phyloP scores from a whole-genome alignment of 2,113 vertebrate species.

The Cygnus buccinator region DNA sequence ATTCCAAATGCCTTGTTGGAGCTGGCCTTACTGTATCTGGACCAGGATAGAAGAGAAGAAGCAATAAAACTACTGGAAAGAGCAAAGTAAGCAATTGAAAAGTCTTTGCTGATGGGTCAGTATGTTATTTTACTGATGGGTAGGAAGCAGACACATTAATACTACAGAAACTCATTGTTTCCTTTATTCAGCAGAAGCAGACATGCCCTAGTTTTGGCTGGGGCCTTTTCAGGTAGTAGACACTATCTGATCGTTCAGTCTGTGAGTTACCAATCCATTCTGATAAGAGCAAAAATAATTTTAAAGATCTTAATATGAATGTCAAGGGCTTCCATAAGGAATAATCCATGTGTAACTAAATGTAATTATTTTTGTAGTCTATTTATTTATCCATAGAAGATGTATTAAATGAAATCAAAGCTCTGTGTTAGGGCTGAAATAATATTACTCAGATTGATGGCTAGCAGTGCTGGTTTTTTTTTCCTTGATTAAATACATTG shows the following conservation, averaged over 20 bases:
- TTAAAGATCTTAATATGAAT: neutral
- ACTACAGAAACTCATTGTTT: neutral
- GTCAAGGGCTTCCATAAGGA: neutral
- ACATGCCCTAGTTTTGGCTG: neutral
- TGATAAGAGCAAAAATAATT: neutral
- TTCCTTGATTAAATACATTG: neutral
- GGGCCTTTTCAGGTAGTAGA: neutral
- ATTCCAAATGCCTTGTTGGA: constrained; percentile 95
- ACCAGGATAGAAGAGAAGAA: constrained; percentile 86
- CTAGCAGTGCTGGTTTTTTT: neutral
- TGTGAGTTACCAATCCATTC: neutral
- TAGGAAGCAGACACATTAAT: neutral
- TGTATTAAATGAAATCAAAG: neutral
- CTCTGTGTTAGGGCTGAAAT: neutral
- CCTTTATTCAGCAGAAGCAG: neutral
- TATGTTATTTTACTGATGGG: neutral
- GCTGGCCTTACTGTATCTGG: constrained; percentile 90
- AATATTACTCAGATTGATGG: neutral
- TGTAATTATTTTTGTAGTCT: neutral
- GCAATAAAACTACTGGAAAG: constrained; percentile 89
- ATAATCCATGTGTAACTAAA: neutral
- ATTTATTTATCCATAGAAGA: neutral
- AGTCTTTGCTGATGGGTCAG: neutral
- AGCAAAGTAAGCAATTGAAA: constrained; percentile 87
- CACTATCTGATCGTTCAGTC: neutral